Evolutionary conservation across 2,888 invertebrate genomes (phyloP).

Genomic region (Chrysotoxum bicinctum): DNA sequence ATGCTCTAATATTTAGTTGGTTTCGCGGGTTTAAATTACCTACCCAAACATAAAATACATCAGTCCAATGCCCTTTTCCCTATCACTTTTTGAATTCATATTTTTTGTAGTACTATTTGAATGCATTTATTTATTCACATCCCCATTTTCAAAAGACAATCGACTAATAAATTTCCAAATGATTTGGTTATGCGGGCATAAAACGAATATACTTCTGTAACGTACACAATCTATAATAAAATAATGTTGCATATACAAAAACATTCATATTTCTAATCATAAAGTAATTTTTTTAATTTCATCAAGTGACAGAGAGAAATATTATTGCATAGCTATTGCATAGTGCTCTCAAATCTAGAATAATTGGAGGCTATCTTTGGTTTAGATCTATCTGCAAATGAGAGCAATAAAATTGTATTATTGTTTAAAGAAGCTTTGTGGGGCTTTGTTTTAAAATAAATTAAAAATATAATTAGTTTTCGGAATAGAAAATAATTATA

Average conservation of each 20-base stretch:
- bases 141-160: constrained; percentile 36
- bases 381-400: constrained; percentile 1
- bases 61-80: constrained; percentile 4
- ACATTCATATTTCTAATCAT: constrained; percentile 31
- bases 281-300: constrained; percentile 9
- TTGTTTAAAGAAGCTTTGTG: constrained; percentile 50
- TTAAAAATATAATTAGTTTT: background rate
- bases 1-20: background rate
- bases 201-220: background rate
- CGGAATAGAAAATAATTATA: background rate
- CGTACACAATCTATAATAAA: background rate
- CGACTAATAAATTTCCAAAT: constrained; percentile 57
- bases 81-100: background rate
- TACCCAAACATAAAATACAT: constrained; percentile 14
- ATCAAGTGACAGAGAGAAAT: constrained; percentile 5
- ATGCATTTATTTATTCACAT: constrained; percentile 44
- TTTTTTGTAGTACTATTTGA: background rate
- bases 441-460: constrained; percentile 27
- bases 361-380: constrained; percentile 1
- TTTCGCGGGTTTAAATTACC: constrained; percentile 23
- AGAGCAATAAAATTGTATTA: constrained; percentile 20
- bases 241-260: constrained; percentile 11
- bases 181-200: constrained; percentile 59
- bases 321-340: background rate
- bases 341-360: background rate